A percentile compares a stretch with the other conserved stretches of the same genome.
phyloP scores from a whole-genome alignment of 2,113 vertebrate genomes.

The Quiscalus mexicanus region DNA sequence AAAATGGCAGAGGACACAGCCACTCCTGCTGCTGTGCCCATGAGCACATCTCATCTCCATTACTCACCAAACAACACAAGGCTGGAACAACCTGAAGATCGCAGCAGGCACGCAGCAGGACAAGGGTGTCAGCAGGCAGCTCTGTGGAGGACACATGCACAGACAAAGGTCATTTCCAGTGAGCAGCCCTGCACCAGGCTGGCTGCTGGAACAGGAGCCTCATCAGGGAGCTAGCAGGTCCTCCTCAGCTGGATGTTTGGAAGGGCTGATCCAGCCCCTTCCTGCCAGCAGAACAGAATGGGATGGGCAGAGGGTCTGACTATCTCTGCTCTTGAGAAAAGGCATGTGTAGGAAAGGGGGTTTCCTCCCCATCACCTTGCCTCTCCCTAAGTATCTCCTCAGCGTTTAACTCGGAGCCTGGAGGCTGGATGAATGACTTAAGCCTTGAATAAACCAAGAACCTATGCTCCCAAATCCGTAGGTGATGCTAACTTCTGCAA shows the following conservation, averaged over 20 bases:
- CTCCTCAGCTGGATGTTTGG: neutral
- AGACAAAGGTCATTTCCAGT: neutral
- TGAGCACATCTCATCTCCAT: neutral
- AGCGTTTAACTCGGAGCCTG: rapidly evolving
- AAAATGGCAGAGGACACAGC: neutral
- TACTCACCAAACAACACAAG: conserved; percentile 75
- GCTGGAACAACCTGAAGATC: conserved; percentile 69
- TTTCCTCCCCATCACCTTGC: neutral
- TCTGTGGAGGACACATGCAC: conserved; percentile 74
- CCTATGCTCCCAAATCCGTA: neutral
- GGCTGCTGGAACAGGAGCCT: neutral
- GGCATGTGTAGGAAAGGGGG: neutral
- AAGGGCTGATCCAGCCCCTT: neutral
- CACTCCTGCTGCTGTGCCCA: neutral
- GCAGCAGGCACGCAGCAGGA: conserved; percentile 80
- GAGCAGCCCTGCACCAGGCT: neutral
- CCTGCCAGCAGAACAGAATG: neutral
- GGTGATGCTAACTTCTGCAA: neutral
- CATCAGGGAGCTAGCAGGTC: neutral
- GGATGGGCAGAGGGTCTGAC: neutral
- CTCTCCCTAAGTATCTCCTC: neutral
- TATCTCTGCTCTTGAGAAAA: neutral
- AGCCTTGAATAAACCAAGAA: neutral
- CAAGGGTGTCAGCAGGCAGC: conserved; percentile 76
- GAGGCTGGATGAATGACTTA: neutral